Percentiles rank a stretch among this genome's conserved stretches.
These are phyloP conservation scores for Ellobius talpinus DNA, from an alignment of 2,113 vertebrate species.

Conservation along the genomic window DNA sequence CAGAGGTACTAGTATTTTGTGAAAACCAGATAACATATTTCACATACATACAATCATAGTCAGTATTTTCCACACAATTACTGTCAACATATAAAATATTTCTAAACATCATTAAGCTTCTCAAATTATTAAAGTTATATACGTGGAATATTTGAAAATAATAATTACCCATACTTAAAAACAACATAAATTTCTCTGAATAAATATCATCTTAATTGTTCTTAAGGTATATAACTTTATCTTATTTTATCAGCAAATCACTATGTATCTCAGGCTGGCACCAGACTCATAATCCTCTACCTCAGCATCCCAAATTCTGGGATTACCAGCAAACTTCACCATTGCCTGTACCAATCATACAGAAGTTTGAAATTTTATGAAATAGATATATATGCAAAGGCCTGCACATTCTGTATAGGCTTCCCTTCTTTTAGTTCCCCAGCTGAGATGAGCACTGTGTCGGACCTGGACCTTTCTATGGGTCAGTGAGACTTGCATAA, in stretches of 20 bases:
- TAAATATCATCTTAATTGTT: background rate
- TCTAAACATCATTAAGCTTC: background rate
- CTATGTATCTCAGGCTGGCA: background rate
- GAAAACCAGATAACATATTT: background rate
- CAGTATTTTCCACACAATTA: background rate
- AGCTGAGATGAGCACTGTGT: background rate
- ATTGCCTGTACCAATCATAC: background rate
- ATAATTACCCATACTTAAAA: background rate
- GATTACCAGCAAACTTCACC: background rate
- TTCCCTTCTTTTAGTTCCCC: background rate
- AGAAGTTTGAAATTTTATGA: background rate
- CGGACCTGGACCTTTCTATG: background rate
- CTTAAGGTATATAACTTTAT: background rate
- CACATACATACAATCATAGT: background rate
- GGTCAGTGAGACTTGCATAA: background rate
- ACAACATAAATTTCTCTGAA: background rate
- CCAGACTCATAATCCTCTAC: background rate
- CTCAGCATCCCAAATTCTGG: background rate
- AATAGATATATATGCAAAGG: background rate
- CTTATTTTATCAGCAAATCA: background rate
- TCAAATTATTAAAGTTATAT: background rate
- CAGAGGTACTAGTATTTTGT: background rate
- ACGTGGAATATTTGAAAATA: background rate
- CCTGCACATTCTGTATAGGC: rapidly evolving
- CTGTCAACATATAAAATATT: background rate